Base-by-base conservation (phyloP, 2,113 vertebrate genomes). In the Myiozetetes cayanensis region DNA sequence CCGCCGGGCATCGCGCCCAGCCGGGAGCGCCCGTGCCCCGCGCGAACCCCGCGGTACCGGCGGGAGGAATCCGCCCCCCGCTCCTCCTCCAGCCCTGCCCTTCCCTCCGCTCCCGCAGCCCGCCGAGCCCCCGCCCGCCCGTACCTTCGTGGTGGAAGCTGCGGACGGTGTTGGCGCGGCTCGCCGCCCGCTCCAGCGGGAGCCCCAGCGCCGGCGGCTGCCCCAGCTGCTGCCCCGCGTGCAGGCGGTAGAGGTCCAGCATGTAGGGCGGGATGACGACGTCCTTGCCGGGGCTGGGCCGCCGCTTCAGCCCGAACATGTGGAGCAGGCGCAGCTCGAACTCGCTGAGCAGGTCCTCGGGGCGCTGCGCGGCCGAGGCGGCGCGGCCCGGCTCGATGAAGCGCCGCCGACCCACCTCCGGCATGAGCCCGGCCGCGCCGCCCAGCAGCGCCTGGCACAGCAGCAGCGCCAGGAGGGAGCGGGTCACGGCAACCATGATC, bases 141-240 rank as follows among this genome's bases (percentile, higher is more conserved):
- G 97, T 98, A 99, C 99, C 99, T 99, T 99, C 99, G 86, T 99
- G 99, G 97, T 99, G 99, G 98, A 99, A 99, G 97, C 99, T 99
- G 98, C 99, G 98, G 96, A 99, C 99, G 30, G 99, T 99, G 98
- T 99, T 99, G 97, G 99, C 99, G 73, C 97, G 98, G 98, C 99
- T 99, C 96, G 98, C 98, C 37, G 99, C 98, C 90, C 98, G 97
- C 97, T 99, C 99, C 93, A 98, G 97, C 89, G 98, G 98, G 73
- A 95, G 98, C 93, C 98, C 98, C 91, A 98, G 98, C 94, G 96
- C 90, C 17, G 73, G 73, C 68, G 98, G 95, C 49, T 98, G 98
- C 18, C 97, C 95, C 66, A 98, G 98, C 96, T 97, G 98, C 92
- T 99, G 99, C 67, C 98, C 98, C 11, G 99, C 98, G 96, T 99